Percentiles rank a stretch among this genome's conserved stretches.
These are phyloP conservation scores for Knipowitschia caucasica DNA, from an alignment of 2,797 vertebrate species.

Conservation along the genomic window DNA sequence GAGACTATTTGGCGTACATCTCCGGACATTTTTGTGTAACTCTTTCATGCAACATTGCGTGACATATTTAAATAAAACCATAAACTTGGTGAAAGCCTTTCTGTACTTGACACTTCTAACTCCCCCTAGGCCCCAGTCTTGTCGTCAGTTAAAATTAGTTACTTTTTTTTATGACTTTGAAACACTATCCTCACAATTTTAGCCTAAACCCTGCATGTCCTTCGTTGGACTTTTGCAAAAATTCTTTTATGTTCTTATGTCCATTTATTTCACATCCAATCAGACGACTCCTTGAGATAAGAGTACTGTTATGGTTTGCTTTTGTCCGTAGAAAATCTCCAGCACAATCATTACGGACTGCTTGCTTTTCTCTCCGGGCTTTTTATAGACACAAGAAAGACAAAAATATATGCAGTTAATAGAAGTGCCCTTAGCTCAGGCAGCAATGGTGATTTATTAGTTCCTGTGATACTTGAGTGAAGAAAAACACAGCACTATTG, in stretches of 20 bases:
- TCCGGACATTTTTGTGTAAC: conserved; percentile 41
- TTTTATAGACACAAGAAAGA: conserved; percentile 43
- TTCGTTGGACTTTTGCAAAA: conserved; percentile 44
- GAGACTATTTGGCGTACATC: conserved; percentile 35
- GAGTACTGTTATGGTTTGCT: conserved; percentile 54
- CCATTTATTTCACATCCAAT: conserved; percentile 52
- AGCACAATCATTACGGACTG: conserved; percentile 50
- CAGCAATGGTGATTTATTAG: conserved; percentile 34
- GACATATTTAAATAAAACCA: conserved; percentile 59
- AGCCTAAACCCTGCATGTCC: conserved; percentile 36
- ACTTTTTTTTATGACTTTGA: conserved; percentile 49
- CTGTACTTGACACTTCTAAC: conserved; percentile 42
- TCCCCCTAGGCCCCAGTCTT: conserved; percentile 45
- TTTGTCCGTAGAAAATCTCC: conserved; percentile 45
- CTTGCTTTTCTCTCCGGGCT: conserved; percentile 48
- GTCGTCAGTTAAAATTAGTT: conserved; percentile 53
- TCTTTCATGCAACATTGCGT: conserved; percentile 57
- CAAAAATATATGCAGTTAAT: conserved; percentile 41
- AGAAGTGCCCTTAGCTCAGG: conserved; percentile 29
- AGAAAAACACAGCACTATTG: conserved; percentile 27
- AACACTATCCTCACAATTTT: conserved; percentile 35
- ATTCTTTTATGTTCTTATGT: too few relatives aligned
- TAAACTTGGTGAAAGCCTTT: conserved; percentile 38
- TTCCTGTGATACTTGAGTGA: conserved; percentile 26
- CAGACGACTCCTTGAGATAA: conserved; percentile 47